These are phyloP conservation scores for Panthera uncia DNA, from an alignment of 2,113 vertebrate genomes.

Conservation along the genomic window DNA sequence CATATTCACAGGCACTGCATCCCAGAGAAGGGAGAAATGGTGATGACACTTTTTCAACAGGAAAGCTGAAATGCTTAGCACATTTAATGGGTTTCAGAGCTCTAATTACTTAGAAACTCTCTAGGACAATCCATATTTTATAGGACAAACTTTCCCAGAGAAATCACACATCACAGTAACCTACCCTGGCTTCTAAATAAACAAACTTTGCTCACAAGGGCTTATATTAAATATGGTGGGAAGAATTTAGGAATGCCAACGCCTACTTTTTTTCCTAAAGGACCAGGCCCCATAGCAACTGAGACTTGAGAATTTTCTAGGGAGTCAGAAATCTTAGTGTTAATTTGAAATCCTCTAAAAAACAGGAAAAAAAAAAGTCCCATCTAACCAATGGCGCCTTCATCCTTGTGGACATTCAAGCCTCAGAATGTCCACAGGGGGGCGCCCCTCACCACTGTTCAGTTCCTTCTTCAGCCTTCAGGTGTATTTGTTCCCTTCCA, in stretches of 20 bases:
- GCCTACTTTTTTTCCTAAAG: not conserved
- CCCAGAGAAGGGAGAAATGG: rapidly evolving
- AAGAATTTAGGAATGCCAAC: not conserved
- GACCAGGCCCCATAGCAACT: not conserved
- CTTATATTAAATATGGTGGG: not conserved
- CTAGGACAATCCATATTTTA: not conserved
- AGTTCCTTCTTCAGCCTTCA: not conserved
- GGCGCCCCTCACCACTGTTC: not conserved
- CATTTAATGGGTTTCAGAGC: not conserved
- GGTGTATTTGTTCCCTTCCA: not conserved
- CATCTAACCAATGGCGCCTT: rapidly evolving
- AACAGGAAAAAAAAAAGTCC: not conserved
- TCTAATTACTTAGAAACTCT: not conserved
- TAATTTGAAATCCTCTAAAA: not conserved
- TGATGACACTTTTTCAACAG: not conserved
- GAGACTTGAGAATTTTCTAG: not conserved
- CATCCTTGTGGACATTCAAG: too few species aligned
- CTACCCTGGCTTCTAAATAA: not conserved
- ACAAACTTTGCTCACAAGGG: not conserved
- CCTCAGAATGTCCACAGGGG: not conserved
- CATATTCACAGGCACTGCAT: not conserved
- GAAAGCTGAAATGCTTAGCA: not conserved
- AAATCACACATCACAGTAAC: not conserved
- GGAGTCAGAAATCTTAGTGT: not conserved
- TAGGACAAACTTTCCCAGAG: not conserved